Conservation (phyloP, 2,888 invertebrate species). For the Esperia sulphurella region DNA sequence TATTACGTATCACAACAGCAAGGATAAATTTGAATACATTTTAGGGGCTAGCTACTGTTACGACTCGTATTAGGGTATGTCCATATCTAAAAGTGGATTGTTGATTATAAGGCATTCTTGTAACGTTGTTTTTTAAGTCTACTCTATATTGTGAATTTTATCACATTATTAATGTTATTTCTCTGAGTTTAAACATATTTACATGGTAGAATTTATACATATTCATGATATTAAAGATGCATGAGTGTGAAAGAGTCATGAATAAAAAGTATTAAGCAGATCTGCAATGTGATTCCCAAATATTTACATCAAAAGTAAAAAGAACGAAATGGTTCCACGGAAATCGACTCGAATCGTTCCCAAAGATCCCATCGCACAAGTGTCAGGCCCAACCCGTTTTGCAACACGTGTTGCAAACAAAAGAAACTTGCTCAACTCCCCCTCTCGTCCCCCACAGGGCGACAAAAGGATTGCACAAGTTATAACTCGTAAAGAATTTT, state of each 20-base stretch:
- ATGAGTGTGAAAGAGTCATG: background rate
- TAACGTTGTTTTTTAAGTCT: too few relatives aligned
- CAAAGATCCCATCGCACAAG: constrained; percentile 59
- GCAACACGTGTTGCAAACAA: constrained; percentile 76
- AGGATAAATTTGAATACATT: too few relatives aligned
- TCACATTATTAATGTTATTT: too few relatives aligned
- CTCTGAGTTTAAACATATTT: too few relatives aligned
- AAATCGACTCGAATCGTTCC: constrained; percentile 52
- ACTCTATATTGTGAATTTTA: too few relatives aligned
- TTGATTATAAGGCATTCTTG: too few relatives aligned
- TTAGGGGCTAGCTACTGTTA: too few relatives aligned
- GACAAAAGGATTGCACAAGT: constrained; percentile 77
- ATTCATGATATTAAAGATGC: background rate
- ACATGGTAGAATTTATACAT: too few relatives aligned
- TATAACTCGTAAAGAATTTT: constrained; percentile 76
- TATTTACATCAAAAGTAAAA: constrained; percentile 41
- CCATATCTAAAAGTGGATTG: too few relatives aligned
- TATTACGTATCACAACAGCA: too few relatives aligned
- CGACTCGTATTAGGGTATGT: too few relatives aligned
- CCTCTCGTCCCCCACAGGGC: constrained; percentile 36
- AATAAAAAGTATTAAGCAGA: constrained; percentile 14
- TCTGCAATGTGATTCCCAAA: constrained; percentile 38
- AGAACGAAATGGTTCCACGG: constrained; percentile 43
- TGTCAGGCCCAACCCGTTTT: constrained; percentile 73
- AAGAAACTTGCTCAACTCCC: constrained; percentile 64